Base-by-base conservation (phyloP, 2,888 invertebrate species). In the Amphiduros pacificus region DNA sequence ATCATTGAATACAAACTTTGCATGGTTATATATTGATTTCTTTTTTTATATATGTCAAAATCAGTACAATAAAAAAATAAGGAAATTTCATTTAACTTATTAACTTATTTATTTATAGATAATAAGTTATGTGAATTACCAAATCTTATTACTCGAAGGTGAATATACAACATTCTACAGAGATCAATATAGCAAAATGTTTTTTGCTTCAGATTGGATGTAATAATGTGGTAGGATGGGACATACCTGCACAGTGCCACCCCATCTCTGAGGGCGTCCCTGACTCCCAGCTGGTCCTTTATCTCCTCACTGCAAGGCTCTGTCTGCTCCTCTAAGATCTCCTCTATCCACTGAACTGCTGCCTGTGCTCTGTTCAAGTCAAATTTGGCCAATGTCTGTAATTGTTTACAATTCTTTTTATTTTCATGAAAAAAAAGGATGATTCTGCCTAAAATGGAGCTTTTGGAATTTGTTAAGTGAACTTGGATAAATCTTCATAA, bases 321-420 rank as follows among this genome's bases (percentile, higher is more conserved):
- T 6, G 59, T 44, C 3, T 20, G 2, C 27, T 44, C 41, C 20
- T 58, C 62, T 2, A 58, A 22, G 27, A 62, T 44, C 22, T 53
- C 58, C 36, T 62, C 58, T n/a, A 62, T 59, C 62, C 62, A 62
- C 26, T 2, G 4, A 20, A 58, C 26, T 2, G 58, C 62, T 27
- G 50, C 58, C 44, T 32, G 20, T 9, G 62, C 58, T 28, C 44
- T 2, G n/a, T 32, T 28, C 22, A 54, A 48, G 28, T 62, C 53
- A 31, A 62, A 62, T 40, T 62, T 62, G 5, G 32, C 28, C 28
- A 49, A 26, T 3, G 54, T 53, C 62, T 62, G 56, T 4, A 17
- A 54, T 11, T 36, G 17, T 11, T 36, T 36, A 9, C 9, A 36
- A 11, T 9, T 36, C 17, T 36, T 9, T 11, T 17, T 11, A 36